Conservation (phyloP, 1,140 invertebrate genomes). For the Yoshiicerus persimilis region DNA sequence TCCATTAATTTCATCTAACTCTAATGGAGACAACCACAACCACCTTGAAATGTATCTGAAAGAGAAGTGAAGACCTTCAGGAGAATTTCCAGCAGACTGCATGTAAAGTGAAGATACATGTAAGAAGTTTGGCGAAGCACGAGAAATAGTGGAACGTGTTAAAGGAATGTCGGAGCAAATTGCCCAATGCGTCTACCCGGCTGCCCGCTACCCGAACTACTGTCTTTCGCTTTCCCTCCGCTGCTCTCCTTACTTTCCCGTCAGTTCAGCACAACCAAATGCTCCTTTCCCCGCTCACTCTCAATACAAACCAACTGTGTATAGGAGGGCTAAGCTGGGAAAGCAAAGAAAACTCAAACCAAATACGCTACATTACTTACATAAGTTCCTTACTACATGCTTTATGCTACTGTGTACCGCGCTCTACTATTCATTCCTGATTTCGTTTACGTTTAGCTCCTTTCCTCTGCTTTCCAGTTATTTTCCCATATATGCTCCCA, state of each 20-base stretch:
- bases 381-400: not conserved
- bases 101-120: not conserved
- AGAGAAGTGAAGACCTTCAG: not conserved
- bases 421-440: not conserved
- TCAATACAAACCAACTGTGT: not conserved
- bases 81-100: conserved; percentile 6
- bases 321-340: not conserved
- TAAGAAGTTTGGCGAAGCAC: conserved; percentile 29
- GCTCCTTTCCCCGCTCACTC: conserved; percentile 5
- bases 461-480: not conserved
- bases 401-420: not conserved
- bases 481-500: not conserved
- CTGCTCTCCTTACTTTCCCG: not conserved
- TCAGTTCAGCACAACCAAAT: not conserved
- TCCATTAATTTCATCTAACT: too few species aligned
- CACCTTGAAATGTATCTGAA: not conserved
- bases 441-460: not conserved
- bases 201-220: conserved; percentile 36
- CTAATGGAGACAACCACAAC: not conserved
- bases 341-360: not conserved
- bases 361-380: not conserved
- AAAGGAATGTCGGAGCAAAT: conserved; percentile 31
- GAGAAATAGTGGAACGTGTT: conserved; percentile 27
- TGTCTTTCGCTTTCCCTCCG: not conserved
- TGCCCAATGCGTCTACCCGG: conserved; percentile 35